Evolutionary conservation across 2,888 invertebrate species (phyloP), one percentile per base, ranked within the genome.

Genomic region (Ormyrus rosae): DNA sequence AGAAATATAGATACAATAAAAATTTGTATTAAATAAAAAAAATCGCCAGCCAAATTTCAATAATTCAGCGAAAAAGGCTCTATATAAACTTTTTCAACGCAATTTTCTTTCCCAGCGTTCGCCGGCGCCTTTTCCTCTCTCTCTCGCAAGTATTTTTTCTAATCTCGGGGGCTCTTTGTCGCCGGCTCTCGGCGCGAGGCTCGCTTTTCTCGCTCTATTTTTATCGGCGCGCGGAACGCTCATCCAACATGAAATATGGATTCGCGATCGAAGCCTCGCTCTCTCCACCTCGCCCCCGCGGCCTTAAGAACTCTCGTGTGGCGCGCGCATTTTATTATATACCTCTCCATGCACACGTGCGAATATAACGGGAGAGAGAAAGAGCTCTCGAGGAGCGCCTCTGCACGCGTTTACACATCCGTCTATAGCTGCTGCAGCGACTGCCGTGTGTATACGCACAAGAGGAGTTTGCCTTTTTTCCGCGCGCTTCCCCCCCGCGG

Each of bases 211-310:
- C 50, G 68, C 55, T 68, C 45, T 55, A 68, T 68, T 68, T 68
- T 68, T 68, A 68, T 55, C 45, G 8, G 7, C 8, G 0, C 19
- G 34, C 56, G 5, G 8, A n/a, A 45, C 67, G 53, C 19, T 68
- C 56, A 79, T 69, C 69, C 74, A 71, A 71, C 82, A 83, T 85
- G 83, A 86, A 87, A 85, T 85, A 87, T 85, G 84, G 86, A 87
- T 85, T 82, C 69, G 48, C 83, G 86, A 85, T 87, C 84, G 84
- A 85, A 85, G 82, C 58, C 68, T 63, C 61, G 56, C 71, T 19
- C 19, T 1, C 19, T 2, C 1, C 13, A 13, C 13, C 19, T 19
- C 19, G 19, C 19, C 19, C 19, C 19, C 51, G 11, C 13, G 64
- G 53, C 60, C 34, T 61, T 61, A 61, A 61, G 60, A 61, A 34